Conservation (phyloP, 2,113 vertebrate species). For the Phalacrocorax pelagicus region DNA sequence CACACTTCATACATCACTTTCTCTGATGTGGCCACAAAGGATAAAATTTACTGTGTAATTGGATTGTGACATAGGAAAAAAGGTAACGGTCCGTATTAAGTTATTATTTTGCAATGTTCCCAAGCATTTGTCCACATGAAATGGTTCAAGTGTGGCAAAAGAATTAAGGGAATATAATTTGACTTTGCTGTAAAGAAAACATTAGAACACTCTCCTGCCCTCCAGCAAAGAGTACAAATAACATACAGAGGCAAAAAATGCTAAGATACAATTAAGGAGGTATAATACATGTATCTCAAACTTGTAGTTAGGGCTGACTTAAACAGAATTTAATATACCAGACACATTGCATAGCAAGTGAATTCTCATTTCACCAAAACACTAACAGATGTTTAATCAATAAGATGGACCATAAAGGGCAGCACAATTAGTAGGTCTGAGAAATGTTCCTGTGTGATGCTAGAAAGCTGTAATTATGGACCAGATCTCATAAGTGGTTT, state of each 20-base stretch:
- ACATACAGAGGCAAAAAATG: neutral
- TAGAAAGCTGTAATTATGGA: slow-evolving; percentile 69
- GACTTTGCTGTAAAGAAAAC: slow-evolving; percentile 7
- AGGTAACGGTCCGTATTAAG: neutral
- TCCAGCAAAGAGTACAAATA: slow-evolving; percentile 4
- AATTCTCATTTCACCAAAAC: slow-evolving; percentile 56
- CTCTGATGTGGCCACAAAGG: neutral
- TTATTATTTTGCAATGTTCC: neutral
- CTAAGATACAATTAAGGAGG: slow-evolving; percentile 4
- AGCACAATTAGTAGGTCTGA: slow-evolving; percentile 50
- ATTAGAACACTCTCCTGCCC: neutral
- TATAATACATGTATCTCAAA: slow-evolving; percentile 39
- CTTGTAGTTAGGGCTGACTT: slow-evolving; percentile 37
- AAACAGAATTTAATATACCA: slow-evolving; percentile 65
- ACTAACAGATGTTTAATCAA: slow-evolving; percentile 67
- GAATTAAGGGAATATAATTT: neutral
- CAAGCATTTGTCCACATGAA: slow-evolving; percentile 19
- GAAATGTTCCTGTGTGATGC: slow-evolving; percentile 52
- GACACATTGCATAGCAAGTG: slow-evolving; percentile 35
- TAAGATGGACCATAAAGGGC: slow-evolving; percentile 64
- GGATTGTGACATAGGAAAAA: neutral
- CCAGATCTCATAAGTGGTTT: slow-evolving; percentile 61
- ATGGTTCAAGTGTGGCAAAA: neutral
- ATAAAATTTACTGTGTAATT: slow-evolving; percentile 20
- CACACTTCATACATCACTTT: neutral